Percentiles rank a stretch among this genome's conserved stretches.
Evolutionary conservation across 2,113 vertebrate species (phyloP).

Genomic region (Malurus cyaneus): DNA sequence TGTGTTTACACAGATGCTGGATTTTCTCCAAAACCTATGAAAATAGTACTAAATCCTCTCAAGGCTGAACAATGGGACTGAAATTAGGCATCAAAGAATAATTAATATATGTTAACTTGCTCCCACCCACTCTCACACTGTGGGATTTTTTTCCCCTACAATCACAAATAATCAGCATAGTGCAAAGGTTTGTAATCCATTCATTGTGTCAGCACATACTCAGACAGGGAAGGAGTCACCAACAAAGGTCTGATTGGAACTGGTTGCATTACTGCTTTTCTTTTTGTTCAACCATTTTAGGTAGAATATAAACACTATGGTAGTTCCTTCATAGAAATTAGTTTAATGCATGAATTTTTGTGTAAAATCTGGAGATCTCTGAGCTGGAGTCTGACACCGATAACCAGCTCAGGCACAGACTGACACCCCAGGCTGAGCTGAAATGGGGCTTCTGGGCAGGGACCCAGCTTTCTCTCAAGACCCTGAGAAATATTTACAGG

Average conservation of each 20-base stretch:
- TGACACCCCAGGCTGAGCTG: background rate
- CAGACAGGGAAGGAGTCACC: background rate
- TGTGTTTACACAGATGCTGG: slow-evolving; percentile 28
- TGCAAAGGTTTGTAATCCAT: background rate
- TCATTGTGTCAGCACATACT: background rate
- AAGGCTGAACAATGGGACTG: slow-evolving; percentile 6
- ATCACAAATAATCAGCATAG: background rate
- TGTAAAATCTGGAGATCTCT: background rate
- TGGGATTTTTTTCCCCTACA: background rate
- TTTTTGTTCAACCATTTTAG: background rate
- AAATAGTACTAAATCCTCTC: background rate
- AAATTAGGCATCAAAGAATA: slow-evolving; percentile 19
- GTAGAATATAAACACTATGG: background rate
- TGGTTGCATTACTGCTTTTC: background rate
- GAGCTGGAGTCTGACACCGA: background rate
- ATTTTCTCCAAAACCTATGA: slow-evolving; percentile 22
- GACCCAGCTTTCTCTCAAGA: background rate
- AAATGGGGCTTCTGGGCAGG: background rate
- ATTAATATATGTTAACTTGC: background rate
- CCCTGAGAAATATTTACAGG: background rate
- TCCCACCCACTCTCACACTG: background rate
- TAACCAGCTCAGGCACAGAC: background rate
- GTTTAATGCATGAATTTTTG: background rate
- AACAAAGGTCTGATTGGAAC: background rate
- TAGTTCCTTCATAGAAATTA: background rate